Percentiles rank a stretch among this genome's conserved stretches.
phyloP scores from a whole-genome alignment of 2,888 invertebrate species.

The Zelleria hepariella region DNA sequence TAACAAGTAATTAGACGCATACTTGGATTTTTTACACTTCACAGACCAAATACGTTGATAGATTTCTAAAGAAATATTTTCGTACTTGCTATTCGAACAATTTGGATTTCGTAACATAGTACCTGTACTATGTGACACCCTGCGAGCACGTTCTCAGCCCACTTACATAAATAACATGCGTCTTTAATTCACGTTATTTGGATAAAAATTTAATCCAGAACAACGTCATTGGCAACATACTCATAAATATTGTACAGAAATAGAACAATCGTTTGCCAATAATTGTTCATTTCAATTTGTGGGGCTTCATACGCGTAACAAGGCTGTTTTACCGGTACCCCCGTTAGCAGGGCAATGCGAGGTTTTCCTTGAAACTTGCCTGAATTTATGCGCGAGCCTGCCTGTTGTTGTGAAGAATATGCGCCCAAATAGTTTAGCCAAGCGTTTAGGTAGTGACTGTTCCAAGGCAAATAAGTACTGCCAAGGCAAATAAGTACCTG shows the following conservation, averaged over 20 bases:
- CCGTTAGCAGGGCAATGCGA: slow-evolving; percentile 28
- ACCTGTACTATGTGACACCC: too few relatives aligned
- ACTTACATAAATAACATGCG: background rate
- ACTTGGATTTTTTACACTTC: background rate
- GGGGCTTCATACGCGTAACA: slow-evolving; percentile 34
- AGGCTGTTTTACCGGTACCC: slow-evolving; percentile 22
- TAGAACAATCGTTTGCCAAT: slow-evolving; percentile 28
- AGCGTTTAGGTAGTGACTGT: background rate
- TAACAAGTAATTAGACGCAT: background rate
- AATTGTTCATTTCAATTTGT: slow-evolving; percentile 23
- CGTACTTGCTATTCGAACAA: too few relatives aligned
- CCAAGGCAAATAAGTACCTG: too few relatives aligned
- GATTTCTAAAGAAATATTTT: too few relatives aligned
- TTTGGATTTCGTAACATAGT: too few relatives aligned
- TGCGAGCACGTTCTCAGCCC: background rate
- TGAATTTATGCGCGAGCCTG: background rate
- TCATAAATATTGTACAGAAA: slow-evolving; percentile 11
- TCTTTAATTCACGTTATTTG: background rate
- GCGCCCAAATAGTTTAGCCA: background rate
- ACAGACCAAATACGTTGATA: background rate
- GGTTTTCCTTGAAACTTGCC: slow-evolving; percentile 35
- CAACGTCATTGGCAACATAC: background rate
- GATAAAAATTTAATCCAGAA: slow-evolving; percentile 8
- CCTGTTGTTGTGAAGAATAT: background rate
- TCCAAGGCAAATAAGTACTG: background rate